phyloP scores from a whole-genome alignment of 2,797 vertebrate species.

The Pyrocephalus nanus region DNA sequence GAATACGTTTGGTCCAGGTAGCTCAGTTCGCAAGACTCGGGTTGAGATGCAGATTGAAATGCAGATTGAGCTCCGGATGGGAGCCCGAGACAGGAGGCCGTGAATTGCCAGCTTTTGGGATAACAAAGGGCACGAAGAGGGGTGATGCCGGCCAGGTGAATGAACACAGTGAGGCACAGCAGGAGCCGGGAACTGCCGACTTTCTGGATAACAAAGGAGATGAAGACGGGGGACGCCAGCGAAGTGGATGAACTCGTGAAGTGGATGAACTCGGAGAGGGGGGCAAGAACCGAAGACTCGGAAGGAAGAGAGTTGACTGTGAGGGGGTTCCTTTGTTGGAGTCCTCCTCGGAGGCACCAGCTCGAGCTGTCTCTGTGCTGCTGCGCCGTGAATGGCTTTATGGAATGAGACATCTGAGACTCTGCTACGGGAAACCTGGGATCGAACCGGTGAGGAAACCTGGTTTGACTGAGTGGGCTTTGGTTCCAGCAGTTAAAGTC shows the following conservation, averaged over 20 bases:
- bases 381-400: neutral
- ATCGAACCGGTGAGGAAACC: neutral
- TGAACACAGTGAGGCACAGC: neutral
- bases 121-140: neutral
- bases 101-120: neutral
- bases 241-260: rapidly evolving
- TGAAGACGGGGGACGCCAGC: neutral
- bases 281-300: neutral
- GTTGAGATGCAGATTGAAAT: neutral
- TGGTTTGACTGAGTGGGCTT: neutral
- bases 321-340: neutral
- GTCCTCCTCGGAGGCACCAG: neutral
- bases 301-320: neutral
- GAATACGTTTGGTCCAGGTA: neutral
- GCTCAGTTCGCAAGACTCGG: neutral
- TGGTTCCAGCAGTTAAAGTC: neutral
- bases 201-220: neutral
- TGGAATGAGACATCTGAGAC: neutral
- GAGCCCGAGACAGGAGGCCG: neutral
- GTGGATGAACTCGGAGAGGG: neutral
- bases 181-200: neutral
- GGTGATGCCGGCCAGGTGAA: neutral
- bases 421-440: neutral
- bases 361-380: neutral
- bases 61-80: neutral